Evolutionary conservation across 2,113 vertebrate genomes (phyloP).

Genomic region (Equus przewalskii): DNA sequence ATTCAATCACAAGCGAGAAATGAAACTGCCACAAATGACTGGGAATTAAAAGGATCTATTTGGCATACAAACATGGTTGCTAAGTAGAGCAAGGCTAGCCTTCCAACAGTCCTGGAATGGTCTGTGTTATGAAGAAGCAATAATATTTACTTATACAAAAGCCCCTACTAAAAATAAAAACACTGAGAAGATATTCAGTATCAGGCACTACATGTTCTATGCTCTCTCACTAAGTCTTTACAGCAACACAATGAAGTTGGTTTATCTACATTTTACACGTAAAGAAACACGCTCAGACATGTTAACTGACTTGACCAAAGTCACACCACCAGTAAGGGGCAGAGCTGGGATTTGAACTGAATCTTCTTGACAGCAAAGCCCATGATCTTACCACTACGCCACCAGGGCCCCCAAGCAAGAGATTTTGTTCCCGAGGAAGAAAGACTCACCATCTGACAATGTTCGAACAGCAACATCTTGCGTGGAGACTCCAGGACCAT

Average conservation of each 20-base stretch:
- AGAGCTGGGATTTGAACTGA: not conserved
- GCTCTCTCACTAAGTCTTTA: not conserved
- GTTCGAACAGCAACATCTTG: constrained; percentile 94
- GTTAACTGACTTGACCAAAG: not conserved
- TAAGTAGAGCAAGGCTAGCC: not conserved
- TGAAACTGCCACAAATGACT: constrained; percentile 26
- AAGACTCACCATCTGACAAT: constrained; percentile 93
- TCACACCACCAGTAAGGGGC: not conserved
- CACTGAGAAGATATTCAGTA: not conserved
- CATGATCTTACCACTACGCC: not conserved
- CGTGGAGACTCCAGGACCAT: constrained; percentile 97
- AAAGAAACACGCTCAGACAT: constrained; percentile 1
- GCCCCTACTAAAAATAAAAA: not conserved
- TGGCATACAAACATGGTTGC: not conserved
- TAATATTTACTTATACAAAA: not conserved
- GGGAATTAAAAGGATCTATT: not conserved
- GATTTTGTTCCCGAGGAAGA: not conserved
- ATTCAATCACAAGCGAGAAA: constrained; percentile 41
- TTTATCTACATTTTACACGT: not conserved
- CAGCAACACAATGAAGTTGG: not conserved
- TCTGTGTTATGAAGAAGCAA: not conserved
- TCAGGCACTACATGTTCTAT: not conserved
- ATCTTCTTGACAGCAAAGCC: not conserved
- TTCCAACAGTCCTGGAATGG: not conserved
- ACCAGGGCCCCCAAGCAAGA: not conserved